Conservation (phyloP, 2,113 vertebrate species). For the Xiphias gladius region DNA sequence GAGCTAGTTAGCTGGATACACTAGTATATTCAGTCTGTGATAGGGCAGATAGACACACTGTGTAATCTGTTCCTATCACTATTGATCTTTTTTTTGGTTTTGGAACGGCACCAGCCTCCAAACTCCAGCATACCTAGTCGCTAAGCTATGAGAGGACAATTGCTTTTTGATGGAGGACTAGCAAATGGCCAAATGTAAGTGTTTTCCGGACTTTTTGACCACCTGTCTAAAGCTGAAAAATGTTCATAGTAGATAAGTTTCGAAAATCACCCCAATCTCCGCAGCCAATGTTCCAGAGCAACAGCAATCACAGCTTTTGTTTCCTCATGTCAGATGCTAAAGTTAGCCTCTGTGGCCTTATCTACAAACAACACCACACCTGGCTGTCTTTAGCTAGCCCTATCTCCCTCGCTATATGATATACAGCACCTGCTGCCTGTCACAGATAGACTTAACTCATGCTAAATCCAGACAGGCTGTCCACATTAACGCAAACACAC, state of each 20-base stretch:
- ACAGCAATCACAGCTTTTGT: conserved; percentile 42
- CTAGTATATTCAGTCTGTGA: neutral
- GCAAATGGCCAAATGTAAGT: conserved; percentile 32
- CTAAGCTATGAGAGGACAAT: conserved; percentile 33
- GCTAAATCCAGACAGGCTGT: conserved; percentile 59
- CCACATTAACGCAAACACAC: conserved; percentile 50
- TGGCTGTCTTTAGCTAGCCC: conserved; percentile 55
- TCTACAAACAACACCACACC: conserved; percentile 70
- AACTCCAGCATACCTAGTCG: neutral
- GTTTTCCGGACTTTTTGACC: conserved; percentile 33
- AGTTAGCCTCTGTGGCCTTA: conserved; percentile 65
- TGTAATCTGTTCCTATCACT: neutral
- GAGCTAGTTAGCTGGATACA: neutral
- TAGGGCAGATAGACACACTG: neutral
- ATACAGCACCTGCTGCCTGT: conserved; percentile 74
- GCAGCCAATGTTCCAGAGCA: conserved; percentile 45
- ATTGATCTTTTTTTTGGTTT: neutral
- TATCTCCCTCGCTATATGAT: conserved; percentile 67
- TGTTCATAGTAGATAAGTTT: conserved; percentile 28
- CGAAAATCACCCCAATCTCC: conserved; percentile 54
- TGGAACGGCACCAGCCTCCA: neutral
- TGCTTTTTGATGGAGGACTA: conserved; percentile 22
- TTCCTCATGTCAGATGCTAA: conserved; percentile 59
- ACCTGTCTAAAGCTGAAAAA: conserved; percentile 36
- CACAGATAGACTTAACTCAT: conserved; percentile 68